Base-by-base conservation (phyloP, 2,113 vertebrate genomes). In the Labeo rohita region DNA sequence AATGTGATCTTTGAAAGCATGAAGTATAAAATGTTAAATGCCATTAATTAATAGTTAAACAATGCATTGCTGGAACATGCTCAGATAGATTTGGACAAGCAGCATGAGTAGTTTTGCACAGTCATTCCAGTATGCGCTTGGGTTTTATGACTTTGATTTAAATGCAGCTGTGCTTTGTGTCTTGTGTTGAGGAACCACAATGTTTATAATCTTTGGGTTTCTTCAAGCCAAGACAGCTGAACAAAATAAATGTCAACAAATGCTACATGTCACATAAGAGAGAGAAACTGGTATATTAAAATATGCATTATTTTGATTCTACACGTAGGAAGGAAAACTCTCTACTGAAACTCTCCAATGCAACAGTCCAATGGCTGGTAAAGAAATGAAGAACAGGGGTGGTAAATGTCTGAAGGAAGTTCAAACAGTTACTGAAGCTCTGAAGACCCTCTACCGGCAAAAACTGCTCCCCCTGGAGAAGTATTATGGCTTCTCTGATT, bases 391-490 rank as follows among this genome's bases (percentile, higher is more conserved):
- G 1, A 84, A 91, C 0, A 91, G 89, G 86, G 18, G 88, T 90
- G 88, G 85, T 68, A 96, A 95, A 90, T 93, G 90, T 39, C 92
- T 94, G 0, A 96, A 95, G 87, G 95, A 95, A 39, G 94, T 96
- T 65, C 95, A 90, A 8, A 92, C 96, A 0, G 96, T 98, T 28
- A 96, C 96, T 0, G 95, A 96, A 47, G 94, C 95, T n/a, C 94
- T 98, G 49, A 96, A 95, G 89, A 93, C 91, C 56, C 93, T 98
- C 72, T 98, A 98, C 86, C 92, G 92, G 16, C 91, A 91, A 70
- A 96, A 97, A 78, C 91, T 98, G 13, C 88, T 97, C 28, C 97
- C 97, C 0, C 90, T 97, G 52, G 97, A 98, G 87, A 96, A 97
- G 1, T 90, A 95, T 1, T 98, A 95, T 49, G 91, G 93, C 1